Evolutionary conservation across 2,888 invertebrate genomes (phyloP).

Genomic region (Dicranocentrus wangi): DNA sequence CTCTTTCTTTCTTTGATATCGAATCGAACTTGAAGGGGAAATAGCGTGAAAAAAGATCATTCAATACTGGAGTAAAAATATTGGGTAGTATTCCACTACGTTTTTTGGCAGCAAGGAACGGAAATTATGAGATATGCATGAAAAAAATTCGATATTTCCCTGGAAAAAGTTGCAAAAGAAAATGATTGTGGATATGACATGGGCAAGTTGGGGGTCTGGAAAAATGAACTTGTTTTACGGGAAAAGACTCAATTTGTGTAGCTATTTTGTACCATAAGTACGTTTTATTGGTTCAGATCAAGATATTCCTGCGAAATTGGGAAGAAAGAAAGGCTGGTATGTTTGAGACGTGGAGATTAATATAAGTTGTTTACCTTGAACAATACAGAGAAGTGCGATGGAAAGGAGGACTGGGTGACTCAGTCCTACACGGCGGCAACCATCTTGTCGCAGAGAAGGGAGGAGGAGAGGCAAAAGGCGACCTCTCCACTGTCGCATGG

Average conservation of each 20-base stretch:
- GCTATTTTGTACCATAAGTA: too few relatives aligned
- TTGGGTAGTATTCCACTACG: too few relatives aligned
- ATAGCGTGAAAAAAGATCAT: slow-evolving; percentile 1
- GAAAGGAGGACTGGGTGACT: slow-evolving; percentile 68
- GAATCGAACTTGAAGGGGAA: slow-evolving; percentile 2
- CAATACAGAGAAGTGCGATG: slow-evolving; percentile 71
- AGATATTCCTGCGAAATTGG: background rate
- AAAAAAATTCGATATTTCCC: background rate
- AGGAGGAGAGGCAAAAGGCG: slow-evolving; percentile 71
- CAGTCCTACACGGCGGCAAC: slow-evolving; percentile 65
- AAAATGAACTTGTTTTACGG: background rate
- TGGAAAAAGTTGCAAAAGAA: too few relatives aligned
- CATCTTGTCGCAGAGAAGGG: slow-evolving; percentile 71
- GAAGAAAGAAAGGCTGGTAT: background rate
- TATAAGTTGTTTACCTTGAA: slow-evolving; percentile 67
- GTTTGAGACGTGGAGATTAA: background rate
- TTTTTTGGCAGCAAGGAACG: background rate
- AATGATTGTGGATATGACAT: slow-evolving; percentile 37
- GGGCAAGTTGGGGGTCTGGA: background rate
- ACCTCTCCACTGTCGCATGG: slow-evolving; percentile 72
- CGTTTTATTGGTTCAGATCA: too few relatives aligned
- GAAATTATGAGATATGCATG: background rate
- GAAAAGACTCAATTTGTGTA: too few relatives aligned
- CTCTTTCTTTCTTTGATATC: background rate
- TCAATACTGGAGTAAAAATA: background rate